Evolutionary conservation across 2,113 vertebrate genomes (phyloP), one percentile per base, ranked within the genome.

Genomic region (Cynocephalus volans): DNA sequence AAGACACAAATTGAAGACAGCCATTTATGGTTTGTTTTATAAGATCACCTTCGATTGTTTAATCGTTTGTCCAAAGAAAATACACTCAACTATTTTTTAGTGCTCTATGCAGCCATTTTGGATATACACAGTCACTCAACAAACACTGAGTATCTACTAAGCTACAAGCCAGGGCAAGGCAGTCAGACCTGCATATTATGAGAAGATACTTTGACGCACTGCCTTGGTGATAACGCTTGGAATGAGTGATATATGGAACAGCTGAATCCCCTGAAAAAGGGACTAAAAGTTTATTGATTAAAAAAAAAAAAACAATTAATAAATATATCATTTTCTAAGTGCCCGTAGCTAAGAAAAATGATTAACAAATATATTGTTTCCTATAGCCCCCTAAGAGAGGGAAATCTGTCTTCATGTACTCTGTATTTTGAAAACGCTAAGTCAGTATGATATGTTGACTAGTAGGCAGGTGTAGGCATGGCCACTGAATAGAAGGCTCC

Each of bases 51-150:
- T 75, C 58, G 21, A 93, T n/a, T 72, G 13, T 73, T 92, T 60
- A 95, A 81, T 97, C 54, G 56, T 96, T 89, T 86, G 48, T 48
- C 60, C 69, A 88, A 56, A 93, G 84, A 70, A 96, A 90, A 96
- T 72, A 69, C 9, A 90, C 1, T 80, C 28, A 93, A 84, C 64
- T 80, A 45, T 41, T 83, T 91, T 90, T 85, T 50, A 88, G 36
- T 69, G 79, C 24, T 41, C 33, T 58, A 24, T 52, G 60, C 31
- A 84, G 64, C 15, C 33, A 85, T 26, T 95, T 76, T 83, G 17
- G 4, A 70, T 64, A 64, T 13, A 85, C 9, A 76, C n/a, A 84
- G 54, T 77, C 12, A 82, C 50, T 75, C n/a, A 73, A 79, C 36
- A 80, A 67, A 73, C 26, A 62, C 41, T n/a, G 9, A 94, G 4